Conservation (phyloP, 2,888 invertebrate genomes). For the Lamellibrachia columna region DNA sequence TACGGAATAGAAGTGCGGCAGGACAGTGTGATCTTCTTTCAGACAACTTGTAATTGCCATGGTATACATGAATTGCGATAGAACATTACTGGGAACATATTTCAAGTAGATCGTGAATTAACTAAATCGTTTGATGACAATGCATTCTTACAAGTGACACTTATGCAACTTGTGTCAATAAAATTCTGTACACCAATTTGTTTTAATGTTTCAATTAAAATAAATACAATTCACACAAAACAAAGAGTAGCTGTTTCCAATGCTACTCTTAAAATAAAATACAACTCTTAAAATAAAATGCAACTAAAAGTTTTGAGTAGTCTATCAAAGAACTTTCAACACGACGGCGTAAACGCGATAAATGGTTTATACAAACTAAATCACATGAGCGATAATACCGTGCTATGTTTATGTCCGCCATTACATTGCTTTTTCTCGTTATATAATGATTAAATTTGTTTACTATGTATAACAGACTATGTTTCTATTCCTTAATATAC, state of each 20-base stretch:
- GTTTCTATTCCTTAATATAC: too few species aligned
- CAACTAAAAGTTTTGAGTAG: slow-evolving; percentile 11
- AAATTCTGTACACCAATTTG: not conserved
- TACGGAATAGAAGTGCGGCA: too few species aligned
- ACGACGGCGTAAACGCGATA: not conserved
- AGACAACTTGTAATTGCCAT: not conserved
- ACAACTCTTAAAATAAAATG: not conserved
- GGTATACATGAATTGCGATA: not conserved
- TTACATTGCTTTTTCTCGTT: not conserved
- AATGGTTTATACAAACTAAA: not conserved
- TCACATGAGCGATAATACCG: not conserved
- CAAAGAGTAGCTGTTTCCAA: not conserved
- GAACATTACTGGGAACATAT: not conserved
- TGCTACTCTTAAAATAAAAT: slow-evolving; percentile 12
- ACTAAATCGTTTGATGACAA: not conserved
- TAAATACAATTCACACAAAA: slow-evolving; percentile 16
- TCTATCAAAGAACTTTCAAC: not conserved
- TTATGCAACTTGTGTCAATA: not conserved
- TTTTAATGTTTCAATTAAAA: slow-evolving; percentile 13
- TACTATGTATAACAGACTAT: too few species aligned
- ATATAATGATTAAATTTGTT: not conserved
- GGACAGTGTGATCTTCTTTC: not conserved
- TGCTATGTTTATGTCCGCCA: not conserved
- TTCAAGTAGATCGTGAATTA: not conserved
- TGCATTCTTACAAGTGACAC: not conserved